Evolutionary conservation across 2,888 invertebrate species (phyloP).

Genomic region (Acleris literana): DNA sequence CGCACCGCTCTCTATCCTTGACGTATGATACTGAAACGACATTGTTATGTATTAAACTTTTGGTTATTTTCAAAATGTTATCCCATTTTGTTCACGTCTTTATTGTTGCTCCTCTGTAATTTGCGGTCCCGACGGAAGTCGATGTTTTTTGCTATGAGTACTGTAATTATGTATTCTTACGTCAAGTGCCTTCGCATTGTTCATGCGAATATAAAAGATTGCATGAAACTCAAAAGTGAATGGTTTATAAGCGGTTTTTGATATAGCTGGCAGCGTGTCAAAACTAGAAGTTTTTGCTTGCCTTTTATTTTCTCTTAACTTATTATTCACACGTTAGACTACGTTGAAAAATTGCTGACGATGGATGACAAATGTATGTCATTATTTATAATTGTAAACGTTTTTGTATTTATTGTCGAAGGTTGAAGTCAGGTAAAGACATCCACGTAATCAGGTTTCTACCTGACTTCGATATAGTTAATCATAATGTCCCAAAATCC

Average conservation of each 20-base stretch:
- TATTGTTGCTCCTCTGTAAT: not conserved
- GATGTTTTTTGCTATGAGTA: conserved; percentile 2
- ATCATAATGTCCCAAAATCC: no score
- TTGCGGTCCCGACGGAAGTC: not conserved
- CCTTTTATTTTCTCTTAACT: no score
- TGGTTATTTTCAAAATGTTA: not conserved
- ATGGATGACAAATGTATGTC: no score
- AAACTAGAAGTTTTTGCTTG: not conserved
- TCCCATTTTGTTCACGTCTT: not conserved
- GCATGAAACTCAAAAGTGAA: not conserved
- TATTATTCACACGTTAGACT: no score
- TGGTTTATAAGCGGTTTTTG: no score
- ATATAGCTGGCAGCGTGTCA: not conserved
- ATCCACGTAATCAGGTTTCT: no score
- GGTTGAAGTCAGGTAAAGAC: no score
- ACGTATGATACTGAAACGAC: conserved; percentile 44
- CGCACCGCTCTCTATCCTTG: conserved; percentile 62
- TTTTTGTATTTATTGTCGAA: no score
- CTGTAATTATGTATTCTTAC: conserved; percentile 15
- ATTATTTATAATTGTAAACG: no score
- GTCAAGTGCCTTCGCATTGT: conserved; percentile 3
- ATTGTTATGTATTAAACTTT: conserved; percentile 11
- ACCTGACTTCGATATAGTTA: no score
- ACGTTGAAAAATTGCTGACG: no score
- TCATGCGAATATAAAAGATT: not conserved